Base-by-base conservation (phyloP, 2,888 invertebrate genomes). In the Coleophora flavipennella region DNA sequence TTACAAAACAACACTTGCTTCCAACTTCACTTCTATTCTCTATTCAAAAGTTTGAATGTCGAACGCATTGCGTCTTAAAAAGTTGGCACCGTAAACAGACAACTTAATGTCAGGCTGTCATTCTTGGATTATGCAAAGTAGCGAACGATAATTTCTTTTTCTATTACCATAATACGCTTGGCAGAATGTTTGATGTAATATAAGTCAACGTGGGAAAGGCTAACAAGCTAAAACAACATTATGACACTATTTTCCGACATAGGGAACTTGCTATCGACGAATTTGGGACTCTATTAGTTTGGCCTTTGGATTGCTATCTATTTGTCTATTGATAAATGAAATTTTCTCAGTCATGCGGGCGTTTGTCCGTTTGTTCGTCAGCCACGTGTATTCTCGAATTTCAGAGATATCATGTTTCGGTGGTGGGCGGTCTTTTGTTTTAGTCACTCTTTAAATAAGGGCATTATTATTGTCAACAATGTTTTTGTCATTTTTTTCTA, bases 121-220 rank as follows among this genome's bases (percentile, higher is more conserved):
- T 62, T 62, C 55, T 57, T 60, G 57, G 75, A 78, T 80, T 80
- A 81, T 80, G 78, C 77, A 77, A 79, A 81, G 77, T 66, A 67
- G 64, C 60, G 44, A 51, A 52, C 51, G 58, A 62, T 65, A 65
- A 67, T 66, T 63, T 69, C 64, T 68, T 70, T 72, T 74, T 68
- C 63, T 69, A 77, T 75, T 73, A 72, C 62, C 73, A 71, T 77
- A 75, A 67, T 69, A 64, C 63, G 65, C 65, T 60, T 60, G 56
- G 67, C 61, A 61, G 62, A 66, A 66, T 66, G 64, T 72, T 70
- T 67, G 67, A 69, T 64, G 69, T 67, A 62, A 67, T 57, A 58
- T 62, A 64, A 70, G 69, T 60, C 62, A 62, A 69, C 74, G 75
- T 78, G 79, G 69, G 79, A 80, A 78, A 74, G 53, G 55, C 65